A percentile compares a stretch with the other conserved stretches of the same genome.
phyloP scores from a whole-genome alignment of 2,797 vertebrate species.

The Cyprinodon diabolis region DNA sequence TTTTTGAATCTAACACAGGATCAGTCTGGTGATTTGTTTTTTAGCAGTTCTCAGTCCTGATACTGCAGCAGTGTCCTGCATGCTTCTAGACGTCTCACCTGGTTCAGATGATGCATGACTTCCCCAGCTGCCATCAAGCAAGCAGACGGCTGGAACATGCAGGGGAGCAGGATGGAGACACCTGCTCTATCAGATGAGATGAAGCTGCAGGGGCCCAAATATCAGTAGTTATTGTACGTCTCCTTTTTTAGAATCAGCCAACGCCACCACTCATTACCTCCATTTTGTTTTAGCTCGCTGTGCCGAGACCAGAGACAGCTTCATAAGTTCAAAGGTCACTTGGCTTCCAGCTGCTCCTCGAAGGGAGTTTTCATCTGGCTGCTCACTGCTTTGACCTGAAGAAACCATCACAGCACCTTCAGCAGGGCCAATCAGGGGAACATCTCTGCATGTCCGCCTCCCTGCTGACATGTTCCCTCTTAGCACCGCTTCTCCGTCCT shows the following conservation, averaged over 20 bases:
- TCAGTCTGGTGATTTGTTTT: too few species aligned
- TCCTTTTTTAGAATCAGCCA: not conserved
- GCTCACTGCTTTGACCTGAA: not conserved
- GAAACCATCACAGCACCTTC: not conserved
- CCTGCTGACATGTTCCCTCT: not conserved
- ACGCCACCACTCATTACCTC: slow-evolving; percentile 6
- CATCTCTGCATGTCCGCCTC: not conserved
- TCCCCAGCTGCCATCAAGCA: too few species aligned
- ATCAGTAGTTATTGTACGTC: not conserved
- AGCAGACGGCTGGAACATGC: too few species aligned
- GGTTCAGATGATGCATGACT: too few species aligned
- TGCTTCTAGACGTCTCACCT: too few species aligned
- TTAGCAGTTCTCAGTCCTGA: too few species aligned
- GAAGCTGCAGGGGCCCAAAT: not conserved
- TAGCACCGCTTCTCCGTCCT: slow-evolving; percentile 20
- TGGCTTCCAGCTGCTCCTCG: not conserved
- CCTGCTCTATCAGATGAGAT: not conserved
- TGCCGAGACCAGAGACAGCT: not conserved
- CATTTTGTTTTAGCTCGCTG: slow-evolving; percentile 11
- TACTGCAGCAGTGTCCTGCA: too few species aligned
- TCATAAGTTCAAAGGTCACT: slow-evolving; percentile 4
- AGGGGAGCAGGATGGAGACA: too few species aligned
- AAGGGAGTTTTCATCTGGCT: not conserved
- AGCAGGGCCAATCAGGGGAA: not conserved
- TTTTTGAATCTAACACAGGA: too few species aligned